A percentile compares a stretch with the other conserved stretches of the same genome.
phyloP scores from a whole-genome alignment of 1,140 invertebrate genomes.

The Calliopsis andreniformis region DNA sequence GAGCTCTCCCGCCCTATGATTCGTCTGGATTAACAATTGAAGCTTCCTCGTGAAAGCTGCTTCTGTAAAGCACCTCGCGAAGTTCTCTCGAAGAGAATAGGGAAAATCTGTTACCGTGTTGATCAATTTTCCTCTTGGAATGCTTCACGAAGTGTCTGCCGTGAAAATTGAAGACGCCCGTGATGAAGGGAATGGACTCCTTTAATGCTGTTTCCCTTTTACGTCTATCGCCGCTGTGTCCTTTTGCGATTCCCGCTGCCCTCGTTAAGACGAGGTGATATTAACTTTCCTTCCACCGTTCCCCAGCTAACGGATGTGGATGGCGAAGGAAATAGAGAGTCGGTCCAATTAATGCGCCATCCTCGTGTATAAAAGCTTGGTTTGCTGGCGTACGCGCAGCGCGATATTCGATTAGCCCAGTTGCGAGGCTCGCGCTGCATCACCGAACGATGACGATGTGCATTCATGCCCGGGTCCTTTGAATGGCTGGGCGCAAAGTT shows the following conservation, averaged over 20 bases:
- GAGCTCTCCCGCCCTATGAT: too few relatives aligned
- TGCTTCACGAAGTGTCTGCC: too few relatives aligned
- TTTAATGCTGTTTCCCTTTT: not conserved
- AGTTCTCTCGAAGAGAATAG: too few relatives aligned
- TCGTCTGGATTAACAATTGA: too few relatives aligned
- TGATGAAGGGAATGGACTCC: not conserved
- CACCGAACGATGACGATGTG: conserved; percentile 54
- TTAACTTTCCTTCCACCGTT: conserved; percentile 1
- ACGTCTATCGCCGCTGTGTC: not conserved
- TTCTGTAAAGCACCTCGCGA: too few relatives aligned
- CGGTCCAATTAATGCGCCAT: conserved; percentile 53
- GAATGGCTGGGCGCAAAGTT: conserved; percentile 28
- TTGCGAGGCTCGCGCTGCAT: conserved; percentile 53
- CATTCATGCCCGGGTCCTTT: conserved; percentile 38
- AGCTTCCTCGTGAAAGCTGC: too few relatives aligned
- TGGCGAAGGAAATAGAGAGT: conserved; percentile 53
- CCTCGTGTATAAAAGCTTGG: conserved; percentile 63
- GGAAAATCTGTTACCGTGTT: too few relatives aligned
- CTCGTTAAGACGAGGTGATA: not conserved
- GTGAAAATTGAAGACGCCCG: too few relatives aligned
- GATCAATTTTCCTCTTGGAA: too few relatives aligned
- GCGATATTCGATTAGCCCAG: conserved; percentile 64
- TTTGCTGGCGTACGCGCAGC: conserved; percentile 55
- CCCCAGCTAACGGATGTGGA: conserved; percentile 1
- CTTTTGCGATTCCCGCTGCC: not conserved